Conservation (phyloP, 1,140 invertebrate genomes). For the Gonatopus flavifemur region DNA sequence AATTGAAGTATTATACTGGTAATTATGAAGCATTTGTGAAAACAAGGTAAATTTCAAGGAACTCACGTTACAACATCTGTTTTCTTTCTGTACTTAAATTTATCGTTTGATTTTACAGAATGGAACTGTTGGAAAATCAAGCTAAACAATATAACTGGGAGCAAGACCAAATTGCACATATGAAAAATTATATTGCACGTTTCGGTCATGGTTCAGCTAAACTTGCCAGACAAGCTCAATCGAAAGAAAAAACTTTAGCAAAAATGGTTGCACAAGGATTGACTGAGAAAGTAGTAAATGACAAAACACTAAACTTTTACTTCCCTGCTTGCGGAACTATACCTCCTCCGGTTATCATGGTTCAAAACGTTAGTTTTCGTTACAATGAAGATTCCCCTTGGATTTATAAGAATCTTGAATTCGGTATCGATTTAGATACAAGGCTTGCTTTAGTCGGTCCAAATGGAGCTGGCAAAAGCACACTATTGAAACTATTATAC, state of each 20-base stretch:
- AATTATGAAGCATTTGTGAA: constrained; percentile 95
- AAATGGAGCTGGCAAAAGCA: constrained; percentile 98
- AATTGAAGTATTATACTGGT: constrained; percentile 93
- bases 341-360: constrained; percentile 99
- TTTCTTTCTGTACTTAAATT: constrained; percentile 3
- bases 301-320: constrained; percentile 92
- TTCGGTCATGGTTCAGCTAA: constrained; percentile 99
- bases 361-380: constrained; percentile 94
- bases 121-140: constrained; percentile 97
- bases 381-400: constrained; percentile 85
- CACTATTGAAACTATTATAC: constrained; percentile 92
- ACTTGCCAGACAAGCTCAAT: constrained; percentile 96
- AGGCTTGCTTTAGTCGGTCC: constrained; percentile 96
- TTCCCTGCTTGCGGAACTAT: constrained; percentile 96
- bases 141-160: constrained; percentile 99
- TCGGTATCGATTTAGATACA: constrained; percentile 98
- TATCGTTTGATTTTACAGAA: constrained; percentile 56
- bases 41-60: constrained; percentile 40
- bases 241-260: constrained; percentile 97
- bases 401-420: constrained; percentile 98
- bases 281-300: constrained; percentile 89
- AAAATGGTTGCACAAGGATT: constrained; percentile 98
- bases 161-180: constrained; percentile 98
- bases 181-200: constrained; percentile 99
- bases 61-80: no score